Conservation (phyloP, 2,113 vertebrate species). For the Microtus montanus region DNA sequence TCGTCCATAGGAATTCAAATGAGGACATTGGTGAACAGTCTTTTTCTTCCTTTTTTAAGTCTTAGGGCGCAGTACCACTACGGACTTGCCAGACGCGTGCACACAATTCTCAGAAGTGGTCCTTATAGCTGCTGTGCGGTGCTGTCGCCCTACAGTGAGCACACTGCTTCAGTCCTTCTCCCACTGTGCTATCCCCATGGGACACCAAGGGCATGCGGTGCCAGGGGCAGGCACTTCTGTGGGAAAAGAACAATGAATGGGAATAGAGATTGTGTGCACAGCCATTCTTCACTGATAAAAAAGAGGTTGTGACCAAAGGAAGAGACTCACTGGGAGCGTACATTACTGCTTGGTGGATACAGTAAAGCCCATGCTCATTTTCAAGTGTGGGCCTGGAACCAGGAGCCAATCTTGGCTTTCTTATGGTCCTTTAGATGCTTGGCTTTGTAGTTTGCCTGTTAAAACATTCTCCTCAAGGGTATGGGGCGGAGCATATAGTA, state of each 20-base stretch:
- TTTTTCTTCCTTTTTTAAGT: background rate
- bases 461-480: background rate
- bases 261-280: background rate
- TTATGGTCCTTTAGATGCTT: background rate
- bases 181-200: background rate
- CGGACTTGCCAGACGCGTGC: background rate
- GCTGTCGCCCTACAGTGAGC: background rate
- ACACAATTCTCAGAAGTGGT: accelerated
- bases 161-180: background rate
- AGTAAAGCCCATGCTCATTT: background rate
- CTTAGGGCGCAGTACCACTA: background rate
- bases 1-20: background rate
- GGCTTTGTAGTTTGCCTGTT: conserved; percentile 5
- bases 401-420: background rate
- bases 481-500: background rate
- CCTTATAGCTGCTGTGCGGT: background rate
- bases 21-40: background rate
- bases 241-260: background rate
- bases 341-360: background rate
- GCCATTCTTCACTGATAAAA: background rate
- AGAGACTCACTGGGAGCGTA: background rate
- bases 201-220: background rate
- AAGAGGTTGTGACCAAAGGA: background rate
- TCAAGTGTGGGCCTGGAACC: background rate
- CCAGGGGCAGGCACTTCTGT: background rate